Conservation (phyloP, 2,113 vertebrate species). For the Saimiri boliviensis region DNA sequence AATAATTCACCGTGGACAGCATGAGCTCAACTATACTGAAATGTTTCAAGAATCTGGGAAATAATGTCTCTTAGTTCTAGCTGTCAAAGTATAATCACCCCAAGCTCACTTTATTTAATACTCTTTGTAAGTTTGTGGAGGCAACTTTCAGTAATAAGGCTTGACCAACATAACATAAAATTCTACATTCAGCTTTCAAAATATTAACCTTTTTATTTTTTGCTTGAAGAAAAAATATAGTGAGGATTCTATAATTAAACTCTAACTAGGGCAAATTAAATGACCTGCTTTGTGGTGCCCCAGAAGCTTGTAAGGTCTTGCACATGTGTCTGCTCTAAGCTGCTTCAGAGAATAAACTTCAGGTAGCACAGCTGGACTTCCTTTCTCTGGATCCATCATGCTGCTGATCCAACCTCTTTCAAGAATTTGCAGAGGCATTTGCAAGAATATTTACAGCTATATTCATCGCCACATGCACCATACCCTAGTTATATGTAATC, state of each 20-base stretch:
- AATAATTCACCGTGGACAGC: slow-evolving; percentile 62
- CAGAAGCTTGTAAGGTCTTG: neutral
- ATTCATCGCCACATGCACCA: neutral
- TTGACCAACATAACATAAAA: slow-evolving; percentile 2
- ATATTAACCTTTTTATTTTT: neutral
- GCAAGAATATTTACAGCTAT: neutral
- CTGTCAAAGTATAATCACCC: slow-evolving; percentile 42
- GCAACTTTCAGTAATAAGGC: neutral
- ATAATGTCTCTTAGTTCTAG: slow-evolving; percentile 11
- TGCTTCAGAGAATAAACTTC: neutral
- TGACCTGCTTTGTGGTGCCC: neutral
- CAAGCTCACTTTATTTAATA: slow-evolving; percentile 33
- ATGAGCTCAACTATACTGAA: neutral
- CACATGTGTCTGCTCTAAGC: neutral
- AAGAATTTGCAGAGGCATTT: neutral
- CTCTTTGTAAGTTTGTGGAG: neutral
- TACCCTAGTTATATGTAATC: neutral
- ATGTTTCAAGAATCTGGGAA: slow-evolving; percentile 58
- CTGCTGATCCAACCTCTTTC: neutral
- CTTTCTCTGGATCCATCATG: neutral
- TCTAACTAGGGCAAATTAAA: neutral
- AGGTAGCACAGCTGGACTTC: neutral
- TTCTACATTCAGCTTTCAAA: slow-evolving; percentile 41
- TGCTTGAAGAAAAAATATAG: neutral
- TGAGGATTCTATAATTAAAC: neutral